A percentile compares a stretch with the other conserved stretches of the same genome.
Evolutionary conservation across 2,113 vertebrate species (phyloP).

Genomic region (Pycnonotus jocosus): DNA sequence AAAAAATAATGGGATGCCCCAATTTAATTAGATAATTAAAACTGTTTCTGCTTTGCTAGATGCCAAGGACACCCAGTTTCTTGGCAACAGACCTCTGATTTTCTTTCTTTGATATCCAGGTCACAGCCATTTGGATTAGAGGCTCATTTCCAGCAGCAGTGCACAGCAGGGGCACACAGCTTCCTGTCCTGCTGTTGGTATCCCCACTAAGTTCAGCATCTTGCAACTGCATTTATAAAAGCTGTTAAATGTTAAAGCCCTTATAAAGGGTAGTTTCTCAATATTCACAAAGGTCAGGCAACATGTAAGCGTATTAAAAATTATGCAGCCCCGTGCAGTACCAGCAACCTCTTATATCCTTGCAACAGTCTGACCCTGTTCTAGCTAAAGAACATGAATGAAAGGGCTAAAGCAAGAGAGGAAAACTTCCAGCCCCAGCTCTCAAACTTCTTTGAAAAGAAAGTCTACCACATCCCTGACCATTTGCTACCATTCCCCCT

Average conservation of each 20-base stretch:
- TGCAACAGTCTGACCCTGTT: background rate
- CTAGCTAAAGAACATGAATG: background rate
- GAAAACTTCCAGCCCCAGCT: background rate
- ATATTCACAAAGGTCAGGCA: background rate
- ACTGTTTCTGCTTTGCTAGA: conserved; percentile 11
- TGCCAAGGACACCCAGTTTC: conserved; percentile 57
- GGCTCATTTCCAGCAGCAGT: conserved; percentile 1
- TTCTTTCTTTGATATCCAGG: conserved; percentile 52
- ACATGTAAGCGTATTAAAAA: background rate
- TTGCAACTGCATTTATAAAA: background rate
- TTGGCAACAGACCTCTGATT: conserved; percentile 42
- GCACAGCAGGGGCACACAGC: background rate
- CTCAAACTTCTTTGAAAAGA: background rate
- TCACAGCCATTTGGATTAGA: conserved; percentile 13
- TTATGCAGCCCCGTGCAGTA: background rate
- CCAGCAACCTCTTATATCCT: background rate
- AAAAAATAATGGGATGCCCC: background rate
- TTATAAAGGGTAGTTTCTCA: background rate
- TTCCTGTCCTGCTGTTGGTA: background rate
- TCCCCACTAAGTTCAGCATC: background rate
- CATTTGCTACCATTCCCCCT: background rate
- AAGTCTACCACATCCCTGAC: background rate
- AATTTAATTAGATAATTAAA: conserved; percentile 50
- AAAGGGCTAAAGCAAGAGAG: background rate
- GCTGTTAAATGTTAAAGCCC: background rate